Conservation (phyloP, 1,140 invertebrate genomes). For the Drosophila ohnishii region DNA sequence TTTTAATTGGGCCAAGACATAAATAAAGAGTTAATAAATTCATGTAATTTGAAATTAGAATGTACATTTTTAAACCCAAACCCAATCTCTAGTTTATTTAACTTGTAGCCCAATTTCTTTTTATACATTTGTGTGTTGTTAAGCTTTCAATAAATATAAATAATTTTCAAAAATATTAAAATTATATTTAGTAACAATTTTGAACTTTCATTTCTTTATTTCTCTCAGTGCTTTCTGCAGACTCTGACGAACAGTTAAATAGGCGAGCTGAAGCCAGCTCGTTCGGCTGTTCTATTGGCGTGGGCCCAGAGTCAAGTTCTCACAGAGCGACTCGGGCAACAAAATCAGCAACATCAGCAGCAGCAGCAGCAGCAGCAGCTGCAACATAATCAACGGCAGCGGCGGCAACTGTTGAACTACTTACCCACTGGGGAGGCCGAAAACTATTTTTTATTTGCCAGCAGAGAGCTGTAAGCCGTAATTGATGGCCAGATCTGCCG, state of each 20-base stretch:
- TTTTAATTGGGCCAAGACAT: no score
- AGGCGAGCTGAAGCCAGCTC: constrained; percentile 15
- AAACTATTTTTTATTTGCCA: constrained; percentile 34
- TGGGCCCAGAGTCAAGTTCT: constrained; percentile 53
- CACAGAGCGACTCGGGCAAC: constrained; percentile 26
- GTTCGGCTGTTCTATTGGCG: constrained; percentile 40
- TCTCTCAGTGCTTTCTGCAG: constrained; percentile 9
- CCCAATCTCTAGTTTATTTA: no score
- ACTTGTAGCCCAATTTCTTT: no score
- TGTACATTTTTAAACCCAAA: no score
- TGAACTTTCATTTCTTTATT: background rate
- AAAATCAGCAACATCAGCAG: constrained; percentile 37
- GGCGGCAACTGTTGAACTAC: constrained; percentile 48
- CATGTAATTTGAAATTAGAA: no score
- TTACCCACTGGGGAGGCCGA: constrained; percentile 60
- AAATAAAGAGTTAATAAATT: no score
- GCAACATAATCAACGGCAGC: constrained; percentile 33
- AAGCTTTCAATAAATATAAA: no score
- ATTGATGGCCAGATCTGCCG: constrained; percentile 54
- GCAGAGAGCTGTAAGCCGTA: constrained; percentile 27
- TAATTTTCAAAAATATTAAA: background rate
- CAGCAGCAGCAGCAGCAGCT: constrained; percentile 36
- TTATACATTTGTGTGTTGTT: no score
- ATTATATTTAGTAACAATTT: background rate
- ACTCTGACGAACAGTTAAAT: constrained; percentile 35